These are phyloP conservation scores for Aphyosemion australe DNA, from an alignment of 2,113 vertebrate genomes.

Conservation along the genomic window DNA sequence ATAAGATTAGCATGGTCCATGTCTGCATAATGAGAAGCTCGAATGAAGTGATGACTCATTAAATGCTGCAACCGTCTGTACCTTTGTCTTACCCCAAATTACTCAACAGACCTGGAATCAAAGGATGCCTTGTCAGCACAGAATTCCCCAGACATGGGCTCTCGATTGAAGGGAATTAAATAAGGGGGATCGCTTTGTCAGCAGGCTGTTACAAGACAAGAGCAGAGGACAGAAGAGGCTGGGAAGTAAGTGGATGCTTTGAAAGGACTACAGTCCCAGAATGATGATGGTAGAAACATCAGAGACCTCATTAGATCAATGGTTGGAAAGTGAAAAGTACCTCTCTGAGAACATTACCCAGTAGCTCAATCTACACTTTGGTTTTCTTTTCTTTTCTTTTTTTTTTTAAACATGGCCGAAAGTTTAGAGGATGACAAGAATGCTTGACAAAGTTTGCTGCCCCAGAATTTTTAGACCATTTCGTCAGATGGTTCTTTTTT, in stretches of 20 bases:
- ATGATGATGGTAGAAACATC: constrained; percentile 39
- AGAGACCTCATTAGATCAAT: constrained; percentile 29
- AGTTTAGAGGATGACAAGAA: too few relatives aligned
- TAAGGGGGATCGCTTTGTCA: constrained; percentile 54
- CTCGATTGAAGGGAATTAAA: constrained; percentile 53
- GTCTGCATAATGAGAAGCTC: constrained; percentile 47
- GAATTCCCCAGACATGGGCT: constrained; percentile 61
- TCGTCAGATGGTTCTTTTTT: too few relatives aligned
- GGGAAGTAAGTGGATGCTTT: constrained; percentile 50
- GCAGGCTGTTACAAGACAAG: constrained; percentile 48
- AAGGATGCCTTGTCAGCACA: constrained; percentile 71
- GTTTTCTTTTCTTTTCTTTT: too few relatives aligned
- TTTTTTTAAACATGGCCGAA: too few relatives aligned
- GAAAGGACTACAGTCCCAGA: constrained; percentile 30
- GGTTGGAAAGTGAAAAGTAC: constrained; percentile 36
- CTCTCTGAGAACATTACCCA: background rate
- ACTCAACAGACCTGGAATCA: constrained; percentile 72
- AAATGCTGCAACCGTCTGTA: constrained; percentile 34
- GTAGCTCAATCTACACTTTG: too few relatives aligned
- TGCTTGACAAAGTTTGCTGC: too few relatives aligned
- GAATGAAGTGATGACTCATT: constrained; percentile 56
- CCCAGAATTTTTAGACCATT: too few relatives aligned
- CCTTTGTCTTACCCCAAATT: constrained; percentile 43
- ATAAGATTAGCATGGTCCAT: constrained; percentile 44
- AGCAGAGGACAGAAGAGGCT: constrained; percentile 39